Evolutionary conservation across 2,888 invertebrate genomes (phyloP).

Genomic region (Nipponacmea schrenckii): DNA sequence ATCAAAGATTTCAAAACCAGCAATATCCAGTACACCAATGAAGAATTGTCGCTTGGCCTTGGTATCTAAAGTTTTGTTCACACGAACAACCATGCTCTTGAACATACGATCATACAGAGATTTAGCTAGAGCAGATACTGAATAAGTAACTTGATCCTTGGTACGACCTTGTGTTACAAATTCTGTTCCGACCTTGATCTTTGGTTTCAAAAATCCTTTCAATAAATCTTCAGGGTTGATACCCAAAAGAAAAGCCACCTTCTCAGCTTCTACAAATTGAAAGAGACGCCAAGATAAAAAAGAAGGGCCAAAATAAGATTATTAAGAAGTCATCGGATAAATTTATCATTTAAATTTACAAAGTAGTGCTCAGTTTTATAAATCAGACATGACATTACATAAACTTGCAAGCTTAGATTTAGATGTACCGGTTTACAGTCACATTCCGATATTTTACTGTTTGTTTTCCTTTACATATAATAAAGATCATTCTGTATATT

Average conservation of each 20-base stretch:
- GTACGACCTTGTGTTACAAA: conserved; percentile 99
- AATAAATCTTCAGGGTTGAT: conserved; percentile 86
- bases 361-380: no score
- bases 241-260: conserved; percentile 90
- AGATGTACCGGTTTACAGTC: no score
- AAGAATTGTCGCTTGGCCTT: conserved; percentile 97
- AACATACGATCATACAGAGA: conserved; percentile 69
- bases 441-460: no score
- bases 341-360: no score
- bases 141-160: conserved; percentile 75
- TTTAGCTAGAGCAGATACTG: conserved; percentile 68
- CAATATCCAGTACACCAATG: conserved; percentile 99
- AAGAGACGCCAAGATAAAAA: no score
- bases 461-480: no score
- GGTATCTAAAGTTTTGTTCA: conserved; percentile 99
- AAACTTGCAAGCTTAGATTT: no score
- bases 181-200: conserved; percentile 95
- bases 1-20: conserved; percentile 99
- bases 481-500: not conserved
- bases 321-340: no score
- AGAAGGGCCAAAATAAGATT: no score
- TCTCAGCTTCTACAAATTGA: conserved; percentile 78
- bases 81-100: conserved; percentile 93
- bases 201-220: conserved; percentile 83
- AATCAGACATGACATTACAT: no score